These are phyloP conservation scores for Otocyon megalotis DNA, from an alignment of 2,113 vertebrate species.

Conservation along the genomic window DNA sequence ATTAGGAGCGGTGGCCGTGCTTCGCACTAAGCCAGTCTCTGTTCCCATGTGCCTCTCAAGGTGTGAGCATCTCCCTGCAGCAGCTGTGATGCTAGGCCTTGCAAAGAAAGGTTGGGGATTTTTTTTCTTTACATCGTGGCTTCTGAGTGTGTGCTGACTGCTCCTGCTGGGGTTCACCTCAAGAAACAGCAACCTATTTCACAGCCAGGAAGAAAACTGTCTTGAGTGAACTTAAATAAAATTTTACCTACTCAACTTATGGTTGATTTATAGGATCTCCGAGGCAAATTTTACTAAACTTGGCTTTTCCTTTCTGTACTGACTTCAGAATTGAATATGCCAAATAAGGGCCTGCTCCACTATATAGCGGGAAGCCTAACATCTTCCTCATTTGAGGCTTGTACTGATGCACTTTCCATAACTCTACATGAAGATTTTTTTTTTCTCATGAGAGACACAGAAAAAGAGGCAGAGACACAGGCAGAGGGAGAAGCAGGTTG, in stretches of 20 bases:
- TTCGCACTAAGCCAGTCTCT: background rate
- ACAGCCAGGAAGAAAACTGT: background rate
- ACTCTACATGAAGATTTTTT: background rate
- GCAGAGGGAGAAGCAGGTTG: no score
- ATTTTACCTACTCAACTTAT: background rate
- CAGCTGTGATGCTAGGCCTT: background rate
- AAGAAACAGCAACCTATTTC: background rate
- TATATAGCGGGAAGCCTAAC: background rate
- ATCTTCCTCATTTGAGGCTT: background rate
- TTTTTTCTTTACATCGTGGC: background rate
- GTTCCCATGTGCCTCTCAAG: background rate
- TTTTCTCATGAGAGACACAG: no score
- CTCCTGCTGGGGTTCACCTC: background rate
- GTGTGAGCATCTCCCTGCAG: background rate
- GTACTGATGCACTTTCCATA: background rate
- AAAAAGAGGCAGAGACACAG: no score
- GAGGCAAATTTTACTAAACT: background rate
- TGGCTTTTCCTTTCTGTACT: background rate
- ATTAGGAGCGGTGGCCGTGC: accelerated
- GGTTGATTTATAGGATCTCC: background rate
- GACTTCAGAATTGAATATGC: background rate
- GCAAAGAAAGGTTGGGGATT: background rate
- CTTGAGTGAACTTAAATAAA: background rate
- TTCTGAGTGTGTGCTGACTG: background rate
- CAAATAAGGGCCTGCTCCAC: background rate